Percentiles rank a stretch among this genome's conserved stretches.
These are phyloP conservation scores for Montipora foliosa DNA, from an alignment of 64 coral and sea anemone species.

Conservation along the genomic window DNA sequence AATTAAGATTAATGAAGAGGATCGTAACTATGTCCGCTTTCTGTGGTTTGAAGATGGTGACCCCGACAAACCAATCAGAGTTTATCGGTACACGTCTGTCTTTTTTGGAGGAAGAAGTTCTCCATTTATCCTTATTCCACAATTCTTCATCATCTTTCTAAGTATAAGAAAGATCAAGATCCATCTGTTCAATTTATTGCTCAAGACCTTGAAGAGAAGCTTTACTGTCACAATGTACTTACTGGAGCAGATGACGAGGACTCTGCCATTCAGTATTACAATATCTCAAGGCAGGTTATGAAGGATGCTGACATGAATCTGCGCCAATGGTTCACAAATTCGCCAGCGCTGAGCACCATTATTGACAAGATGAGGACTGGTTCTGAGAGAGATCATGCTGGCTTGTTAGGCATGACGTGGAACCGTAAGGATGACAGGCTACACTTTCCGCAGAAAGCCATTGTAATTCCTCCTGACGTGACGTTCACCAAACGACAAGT, in stretches of 20 bases:
- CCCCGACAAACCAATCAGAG: conserved; percentile 23
- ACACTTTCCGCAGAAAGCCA: conserved; percentile 51
- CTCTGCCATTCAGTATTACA: conserved; percentile 54
- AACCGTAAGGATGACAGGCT: conserved; percentile 41
- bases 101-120: conserved; percentile 38
- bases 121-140: conserved; percentile 35
- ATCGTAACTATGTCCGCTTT: conserved; percentile 47
- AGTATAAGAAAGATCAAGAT: conserved; percentile 15
- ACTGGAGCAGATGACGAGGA: conserved; percentile 28
- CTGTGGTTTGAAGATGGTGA: conserved; percentile 53
- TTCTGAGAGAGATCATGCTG: conserved; percentile 41
- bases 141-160: conserved; percentile 29
- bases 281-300: conserved; percentile 36
- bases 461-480: conserved; percentile 35
- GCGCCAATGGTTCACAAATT: conserved; percentile 49
- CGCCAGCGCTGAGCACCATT: neutral
- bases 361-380: conserved; percentile 43
- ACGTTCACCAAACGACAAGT: conserved; percentile 65
- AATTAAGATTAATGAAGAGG: conserved; percentile 58
- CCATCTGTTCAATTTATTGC: neutral
- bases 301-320: conserved; percentile 70
- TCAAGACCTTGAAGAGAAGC: conserved; percentile 38
- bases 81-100: conserved; percentile 18
- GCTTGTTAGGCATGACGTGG: conserved; percentile 41
- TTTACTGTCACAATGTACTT: conserved; percentile 63